phyloP scores from a whole-genome alignment of 2,797 vertebrate species.

The Lateolabrax maculatus region DNA sequence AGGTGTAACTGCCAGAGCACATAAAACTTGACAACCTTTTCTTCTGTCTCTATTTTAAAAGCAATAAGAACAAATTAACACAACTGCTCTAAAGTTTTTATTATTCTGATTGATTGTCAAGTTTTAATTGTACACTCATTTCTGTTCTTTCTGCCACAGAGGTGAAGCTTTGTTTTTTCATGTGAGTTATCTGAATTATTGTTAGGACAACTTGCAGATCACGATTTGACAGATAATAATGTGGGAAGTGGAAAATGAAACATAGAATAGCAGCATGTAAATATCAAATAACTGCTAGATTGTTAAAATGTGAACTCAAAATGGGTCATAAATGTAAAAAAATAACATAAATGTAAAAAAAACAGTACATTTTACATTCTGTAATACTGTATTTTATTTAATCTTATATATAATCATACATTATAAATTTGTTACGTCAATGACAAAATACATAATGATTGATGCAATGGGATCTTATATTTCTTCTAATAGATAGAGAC shows the following conservation, averaged over 20 bases:
- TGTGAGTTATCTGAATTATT: not conserved
- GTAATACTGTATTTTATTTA: not conserved
- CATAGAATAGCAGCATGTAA: conserved; percentile 3
- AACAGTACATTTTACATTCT: not conserved
- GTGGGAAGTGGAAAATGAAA: not conserved
- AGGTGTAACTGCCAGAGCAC: no score
- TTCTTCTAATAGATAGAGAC: conserved; percentile 25
- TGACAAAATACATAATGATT: not conserved
- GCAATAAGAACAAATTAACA: no score
- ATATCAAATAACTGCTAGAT: not conserved
- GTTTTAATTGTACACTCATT: not conserved
- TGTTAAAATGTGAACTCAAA: not conserved
- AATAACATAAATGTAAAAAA: not conserved
- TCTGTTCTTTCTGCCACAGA: not conserved
- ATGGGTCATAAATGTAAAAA: not conserved
- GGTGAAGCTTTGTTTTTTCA: not conserved
- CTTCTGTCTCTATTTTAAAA: no score
- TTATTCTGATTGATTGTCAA: no score
- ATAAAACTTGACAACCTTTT: no score
- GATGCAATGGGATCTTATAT: not conserved
- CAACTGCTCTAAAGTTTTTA: no score
- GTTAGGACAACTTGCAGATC: not conserved
- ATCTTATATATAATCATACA: not conserved
- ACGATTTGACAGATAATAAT: not conserved
- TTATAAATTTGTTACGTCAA: not conserved